phyloP scores from a whole-genome alignment of 1,140 invertebrate genomes.

The Araneus ventricosus region DNA sequence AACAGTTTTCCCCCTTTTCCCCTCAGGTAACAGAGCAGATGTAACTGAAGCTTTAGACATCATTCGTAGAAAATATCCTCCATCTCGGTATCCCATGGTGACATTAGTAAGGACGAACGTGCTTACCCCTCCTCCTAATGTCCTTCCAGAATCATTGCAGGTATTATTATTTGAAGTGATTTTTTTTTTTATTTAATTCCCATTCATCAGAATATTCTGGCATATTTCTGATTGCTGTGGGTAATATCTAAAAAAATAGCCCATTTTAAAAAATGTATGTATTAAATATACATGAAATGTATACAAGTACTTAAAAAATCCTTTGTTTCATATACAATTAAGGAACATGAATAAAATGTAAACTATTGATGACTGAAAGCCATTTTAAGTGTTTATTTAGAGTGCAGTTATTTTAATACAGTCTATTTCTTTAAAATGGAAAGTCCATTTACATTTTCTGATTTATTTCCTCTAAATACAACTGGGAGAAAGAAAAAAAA shows the following conservation, averaged over 20 bases:
- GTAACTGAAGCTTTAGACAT: constrained; percentile 89
- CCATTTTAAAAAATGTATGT: too few species aligned
- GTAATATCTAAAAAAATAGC: neutral
- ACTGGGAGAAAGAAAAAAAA: too few species aligned
- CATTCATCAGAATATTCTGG: neutral
- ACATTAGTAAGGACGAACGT: constrained; percentile 88
- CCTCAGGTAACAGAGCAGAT: constrained; percentile 85
- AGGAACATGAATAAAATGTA: too few species aligned
- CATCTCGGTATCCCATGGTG: constrained; percentile 88
- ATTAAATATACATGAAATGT: too few species aligned
- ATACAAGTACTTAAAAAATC: too few species aligned
- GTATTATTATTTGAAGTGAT: constrained; percentile 80
- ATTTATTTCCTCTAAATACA: too few species aligned
- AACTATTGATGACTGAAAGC: too few species aligned
- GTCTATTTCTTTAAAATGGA: too few species aligned
- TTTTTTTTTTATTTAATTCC: neutral
- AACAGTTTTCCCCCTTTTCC: neutral
- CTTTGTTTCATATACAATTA: too few species aligned
- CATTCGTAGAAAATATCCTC: constrained; percentile 91
- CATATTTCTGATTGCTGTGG: neutral
- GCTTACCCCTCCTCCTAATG: constrained; percentile 80
- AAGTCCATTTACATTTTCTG: too few species aligned
- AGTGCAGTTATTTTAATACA: too few species aligned
- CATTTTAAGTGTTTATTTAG: too few species aligned
- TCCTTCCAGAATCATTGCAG: constrained; percentile 84